Evolutionary conservation across 2,113 vertebrate species (phyloP), one percentile per base, ranked within the genome.

Genomic region (Ammodytes dubius): DNA sequence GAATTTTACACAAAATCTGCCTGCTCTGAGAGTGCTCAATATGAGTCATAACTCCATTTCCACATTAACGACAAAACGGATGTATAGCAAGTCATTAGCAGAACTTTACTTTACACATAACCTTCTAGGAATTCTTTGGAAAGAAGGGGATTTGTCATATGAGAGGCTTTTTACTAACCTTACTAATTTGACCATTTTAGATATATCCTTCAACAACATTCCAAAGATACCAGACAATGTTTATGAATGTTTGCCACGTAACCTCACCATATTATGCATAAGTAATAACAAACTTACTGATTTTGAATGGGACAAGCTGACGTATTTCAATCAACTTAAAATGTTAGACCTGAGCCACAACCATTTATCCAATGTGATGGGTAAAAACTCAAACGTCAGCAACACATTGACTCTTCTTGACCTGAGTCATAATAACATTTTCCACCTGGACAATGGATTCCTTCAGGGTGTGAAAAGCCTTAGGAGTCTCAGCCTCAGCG

Each of bases 101-200:
- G 95, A 97, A 56, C 90, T 96, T 3, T 90, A 77, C 45, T 96
- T 97, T 78, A 6, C 88, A 52, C 0, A 89, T 0, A 98, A 97
- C 27, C 0, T 76, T 4, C 66, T 97, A 2, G 94, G 94, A 8
- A 89, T 27, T 12, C 87, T 96, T 82, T 96, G 96, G 96, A 94
- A 92, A 75, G 42, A 76, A 2, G 77, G 35, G 1, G 88, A 95
- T n/a, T 0, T 3, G 1, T 64, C 83, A 0, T 96, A 96, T 0
- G 1, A 72, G 0, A 35, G 12, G 5, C 70, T 96, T 68, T 97
- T 96, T 75, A 88, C 74, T 67, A 2, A 84, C 27, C 93, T 96
- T 1, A 77, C 10, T 7, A 95, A 92, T 77, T 85, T 97, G 77
- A 94, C 88, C 0, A 1, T 84, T 60, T 95, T 97, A 13, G 94